phyloP scores from a whole-genome alignment of 1,140 invertebrate species.

The Hycleus cichorii region DNA sequence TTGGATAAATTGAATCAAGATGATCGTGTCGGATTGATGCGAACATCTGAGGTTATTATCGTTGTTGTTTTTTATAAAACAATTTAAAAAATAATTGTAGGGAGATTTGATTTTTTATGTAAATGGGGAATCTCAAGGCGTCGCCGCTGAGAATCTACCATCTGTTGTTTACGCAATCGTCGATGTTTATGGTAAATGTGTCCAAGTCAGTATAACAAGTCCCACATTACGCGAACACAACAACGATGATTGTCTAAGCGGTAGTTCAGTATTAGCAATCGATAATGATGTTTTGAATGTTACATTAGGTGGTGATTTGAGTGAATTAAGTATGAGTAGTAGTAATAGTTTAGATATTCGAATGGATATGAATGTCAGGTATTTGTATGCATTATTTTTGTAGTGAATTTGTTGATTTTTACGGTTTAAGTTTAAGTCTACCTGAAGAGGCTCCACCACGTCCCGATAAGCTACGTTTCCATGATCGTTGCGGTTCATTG shows the following conservation, averaged over 20 bases:
- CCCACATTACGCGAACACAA: slow-evolving; percentile 37
- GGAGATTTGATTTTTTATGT: slow-evolving; percentile 83
- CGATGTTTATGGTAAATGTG: slow-evolving; percentile 89
- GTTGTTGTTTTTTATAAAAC: not conserved
- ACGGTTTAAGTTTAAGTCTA: slow-evolving; percentile 29
- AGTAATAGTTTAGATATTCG: slow-evolving; percentile 41
- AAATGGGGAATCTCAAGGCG: slow-evolving; percentile 81
- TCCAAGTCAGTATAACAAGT: slow-evolving; percentile 67
- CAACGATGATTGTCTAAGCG: slow-evolving; percentile 41
- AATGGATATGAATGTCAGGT: slow-evolving; percentile 41
- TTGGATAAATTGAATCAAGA: slow-evolving; percentile 78
- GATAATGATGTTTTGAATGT: slow-evolving; percentile 41
- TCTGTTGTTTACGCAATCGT: slow-evolving; percentile 73
- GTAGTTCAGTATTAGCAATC: slow-evolving; percentile 39
- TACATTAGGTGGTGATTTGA: slow-evolving; percentile 38
- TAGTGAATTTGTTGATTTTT: not conserved
- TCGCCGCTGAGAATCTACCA: slow-evolving; percentile 73
- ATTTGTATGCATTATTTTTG: not conserved
- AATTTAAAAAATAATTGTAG: slow-evolving; percentile 39
- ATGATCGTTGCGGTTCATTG: slow-evolving; percentile 77
- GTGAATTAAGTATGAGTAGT: slow-evolving; percentile 40
- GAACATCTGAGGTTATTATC: slow-evolving; percentile 58
- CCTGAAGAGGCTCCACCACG: slow-evolving; percentile 31
- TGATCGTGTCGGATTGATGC: slow-evolving; percentile 76
- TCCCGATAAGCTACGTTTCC: slow-evolving; percentile 70